Conservation (phyloP, 1,140 invertebrate genomes). For the Proctacanthus coquilletti region DNA sequence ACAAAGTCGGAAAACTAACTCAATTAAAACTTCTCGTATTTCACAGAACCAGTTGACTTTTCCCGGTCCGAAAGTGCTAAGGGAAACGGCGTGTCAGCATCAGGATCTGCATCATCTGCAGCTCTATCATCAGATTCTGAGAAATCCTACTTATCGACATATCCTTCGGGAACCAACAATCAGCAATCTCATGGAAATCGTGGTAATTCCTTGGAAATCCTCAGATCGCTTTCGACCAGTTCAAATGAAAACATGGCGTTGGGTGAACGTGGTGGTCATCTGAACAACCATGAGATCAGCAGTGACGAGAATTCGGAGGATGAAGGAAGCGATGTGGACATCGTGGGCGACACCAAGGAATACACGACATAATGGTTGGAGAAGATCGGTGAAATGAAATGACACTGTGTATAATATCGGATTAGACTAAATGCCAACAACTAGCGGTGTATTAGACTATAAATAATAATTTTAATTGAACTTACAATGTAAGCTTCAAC, state of each 20-base stretch:
- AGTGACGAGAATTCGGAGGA: slow-evolving; percentile 13
- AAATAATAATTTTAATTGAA: no score
- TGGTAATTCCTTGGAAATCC: slow-evolving; percentile 1
- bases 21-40: neutral
- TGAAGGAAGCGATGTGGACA: slow-evolving; percentile 28
- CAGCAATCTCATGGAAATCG: neutral
- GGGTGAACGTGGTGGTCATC: neutral
- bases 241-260: slow-evolving; percentile 1
- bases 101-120: slow-evolving; percentile 19
- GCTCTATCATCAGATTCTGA: neutral
- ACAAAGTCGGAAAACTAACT: no score
- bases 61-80: slow-evolving; percentile 18
- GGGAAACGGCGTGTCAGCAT: slow-evolving; percentile 13
- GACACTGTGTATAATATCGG: no score
- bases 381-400: slow-evolving; percentile 1
- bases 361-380: slow-evolving; percentile 24
- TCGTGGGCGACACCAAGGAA: slow-evolving; percentile 26
- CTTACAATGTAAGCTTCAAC: no score
- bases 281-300: neutral
- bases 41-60: slow-evolving; percentile 28
- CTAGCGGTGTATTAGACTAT: no score
- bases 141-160: neutral
- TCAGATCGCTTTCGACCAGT: slow-evolving; percentile 3
- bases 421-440: no score
- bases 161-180: no score